Evolutionary conservation across 2,797 vertebrate genomes (phyloP).

Genomic region (Phylloscopus collybita): DNA sequence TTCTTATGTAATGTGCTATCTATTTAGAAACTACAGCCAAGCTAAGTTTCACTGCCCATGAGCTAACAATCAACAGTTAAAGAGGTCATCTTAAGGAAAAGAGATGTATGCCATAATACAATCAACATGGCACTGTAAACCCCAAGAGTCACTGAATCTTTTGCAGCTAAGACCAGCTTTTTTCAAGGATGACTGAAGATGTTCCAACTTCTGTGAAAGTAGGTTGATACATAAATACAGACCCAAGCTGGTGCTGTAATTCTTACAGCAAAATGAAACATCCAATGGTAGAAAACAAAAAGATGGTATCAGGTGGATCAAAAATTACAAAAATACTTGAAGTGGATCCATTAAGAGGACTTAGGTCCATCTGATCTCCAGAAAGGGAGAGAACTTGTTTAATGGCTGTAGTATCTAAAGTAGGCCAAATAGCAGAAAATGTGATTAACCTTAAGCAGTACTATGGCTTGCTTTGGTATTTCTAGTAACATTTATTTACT

Average conservation of each 20-base stretch:
- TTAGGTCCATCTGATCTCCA: background rate
- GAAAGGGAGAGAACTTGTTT: background rate
- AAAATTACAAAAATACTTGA: background rate
- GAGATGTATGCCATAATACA: background rate
- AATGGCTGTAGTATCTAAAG: background rate
- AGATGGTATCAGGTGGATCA: background rate
- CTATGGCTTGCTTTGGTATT: background rate
- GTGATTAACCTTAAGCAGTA: background rate
- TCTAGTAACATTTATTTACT: background rate
- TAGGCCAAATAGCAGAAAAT: background rate
- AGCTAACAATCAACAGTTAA: background rate
- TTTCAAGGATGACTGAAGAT: background rate
- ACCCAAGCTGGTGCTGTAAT: background rate
- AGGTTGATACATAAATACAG: background rate
- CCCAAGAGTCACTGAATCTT: background rate
- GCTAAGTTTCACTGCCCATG: background rate
- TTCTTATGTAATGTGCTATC: background rate
- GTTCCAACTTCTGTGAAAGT: background rate
- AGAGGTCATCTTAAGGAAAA: background rate
- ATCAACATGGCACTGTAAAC: background rate
- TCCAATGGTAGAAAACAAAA: background rate
- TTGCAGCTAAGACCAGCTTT: background rate
- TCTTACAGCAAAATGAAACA: background rate
- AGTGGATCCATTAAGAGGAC: background rate
- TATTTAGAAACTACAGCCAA: background rate